Percentiles rank a stretch among this genome's conserved stretches.
phyloP scores from a whole-genome alignment of 1,140 invertebrate species.

The Mycetomoellerius zeteki region DNA sequence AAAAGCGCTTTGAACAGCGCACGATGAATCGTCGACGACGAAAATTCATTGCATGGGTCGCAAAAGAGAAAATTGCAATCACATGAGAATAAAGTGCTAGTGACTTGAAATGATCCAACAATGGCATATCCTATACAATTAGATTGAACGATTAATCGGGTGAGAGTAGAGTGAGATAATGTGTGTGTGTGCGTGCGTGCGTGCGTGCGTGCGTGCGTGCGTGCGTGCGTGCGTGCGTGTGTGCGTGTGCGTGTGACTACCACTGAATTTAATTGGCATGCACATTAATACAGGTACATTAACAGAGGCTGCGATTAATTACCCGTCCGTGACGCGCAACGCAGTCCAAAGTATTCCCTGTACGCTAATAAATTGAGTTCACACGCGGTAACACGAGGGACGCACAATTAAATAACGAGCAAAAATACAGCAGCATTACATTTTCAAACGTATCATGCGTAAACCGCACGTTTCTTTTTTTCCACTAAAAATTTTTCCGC shows the following conservation, averaged over 20 bases:
- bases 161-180: neutral
- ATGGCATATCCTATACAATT: conserved; percentile 7
- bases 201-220: too few species aligned
- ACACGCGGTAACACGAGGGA: neutral
- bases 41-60: conserved; percentile 28
- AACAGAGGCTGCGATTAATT: conserved; percentile 60
- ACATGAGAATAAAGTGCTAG: conserved; percentile 18
- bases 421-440: conserved; percentile 23
- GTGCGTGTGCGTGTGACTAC: neutral
- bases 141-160: conserved; percentile 8
- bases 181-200: too few species aligned
- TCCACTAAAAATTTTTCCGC: conserved; percentile 22
- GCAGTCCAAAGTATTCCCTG: conserved; percentile 47
- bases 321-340: conserved; percentile 36
- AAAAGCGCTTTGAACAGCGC: conserved; percentile 45
- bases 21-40: conserved; percentile 38
- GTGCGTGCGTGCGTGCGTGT: too few species aligned
- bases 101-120: conserved; percentile 35
- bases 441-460: conserved; percentile 22
- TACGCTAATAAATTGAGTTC: conserved; percentile 50
- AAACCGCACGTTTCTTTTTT: neutral
- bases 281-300: conserved; percentile 60
- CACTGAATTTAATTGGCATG: conserved; percentile 54
- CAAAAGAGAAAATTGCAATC: conserved; percentile 45
- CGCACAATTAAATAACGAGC: conserved; percentile 42